A percentile compares a stretch with the other conserved stretches of the same genome.
These are phyloP conservation scores for Planiliza haematocheilus DNA, from an alignment of 2,113 vertebrate genomes.

Conservation along the genomic window DNA sequence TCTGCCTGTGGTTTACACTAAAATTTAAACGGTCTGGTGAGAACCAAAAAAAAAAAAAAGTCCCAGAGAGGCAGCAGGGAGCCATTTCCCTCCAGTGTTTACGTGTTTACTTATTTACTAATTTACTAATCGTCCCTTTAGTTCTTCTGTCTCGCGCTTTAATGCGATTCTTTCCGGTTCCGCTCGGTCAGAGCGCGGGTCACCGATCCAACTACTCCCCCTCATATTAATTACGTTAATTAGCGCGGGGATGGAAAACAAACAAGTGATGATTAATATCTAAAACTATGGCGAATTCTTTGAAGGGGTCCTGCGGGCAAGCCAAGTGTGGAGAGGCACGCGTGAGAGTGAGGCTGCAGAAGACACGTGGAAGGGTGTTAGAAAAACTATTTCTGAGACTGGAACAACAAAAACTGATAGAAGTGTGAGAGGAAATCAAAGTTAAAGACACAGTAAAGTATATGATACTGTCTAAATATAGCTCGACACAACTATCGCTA, in stretches of 20 bases:
- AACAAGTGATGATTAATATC: constrained; percentile 76
- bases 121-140: constrained; percentile 78
- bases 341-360: background rate
- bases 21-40: constrained; percentile 20
- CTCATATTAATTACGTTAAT: constrained; percentile 81
- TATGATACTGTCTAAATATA: too few species aligned
- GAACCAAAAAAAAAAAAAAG: constrained; percentile 38
- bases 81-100: constrained; percentile 69
- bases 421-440: background rate
- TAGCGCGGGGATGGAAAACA: constrained; percentile 75
- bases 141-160: constrained; percentile 74
- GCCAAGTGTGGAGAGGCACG: constrained; percentile 40
- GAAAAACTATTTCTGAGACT: background rate
- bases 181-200: constrained; percentile 80
- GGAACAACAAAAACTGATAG: background rate
- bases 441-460: background rate
- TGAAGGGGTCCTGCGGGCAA: constrained; percentile 29
- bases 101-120: constrained; percentile 83
- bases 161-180: constrained; percentile 86
- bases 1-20: constrained; percentile 20
- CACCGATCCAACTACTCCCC: constrained; percentile 73
- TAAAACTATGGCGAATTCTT: constrained; percentile 69
- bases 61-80: constrained; percentile 54
- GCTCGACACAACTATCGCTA: too few species aligned
- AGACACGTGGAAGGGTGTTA: background rate